phyloP scores from a whole-genome alignment of 2,888 invertebrate genomes.

The Choristoneura rosaceana region DNA sequence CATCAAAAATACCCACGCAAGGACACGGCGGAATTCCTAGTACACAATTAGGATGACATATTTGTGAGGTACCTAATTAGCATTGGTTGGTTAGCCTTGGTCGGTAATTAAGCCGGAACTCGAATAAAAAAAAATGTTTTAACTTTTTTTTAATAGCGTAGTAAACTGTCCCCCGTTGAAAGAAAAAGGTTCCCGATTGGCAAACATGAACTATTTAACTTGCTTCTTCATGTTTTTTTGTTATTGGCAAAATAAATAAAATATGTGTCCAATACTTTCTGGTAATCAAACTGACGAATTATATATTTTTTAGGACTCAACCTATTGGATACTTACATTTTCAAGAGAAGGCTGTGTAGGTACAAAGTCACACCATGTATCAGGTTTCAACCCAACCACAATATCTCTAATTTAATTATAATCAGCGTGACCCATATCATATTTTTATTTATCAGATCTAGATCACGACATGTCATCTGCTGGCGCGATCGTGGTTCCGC shows the following conservation, averaged over 20 bases:
- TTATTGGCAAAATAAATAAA: no score
- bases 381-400: not conserved
- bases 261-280: no score
- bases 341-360: not conserved
- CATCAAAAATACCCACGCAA: constrained; percentile 72
- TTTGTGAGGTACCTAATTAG: constrained; percentile 23
- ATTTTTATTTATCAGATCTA: constrained; percentile 31
- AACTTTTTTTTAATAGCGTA: no score
- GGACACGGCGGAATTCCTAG: constrained; percentile 62
- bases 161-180: no score
- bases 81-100: constrained; percentile 14
- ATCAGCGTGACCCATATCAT: constrained; percentile 15
- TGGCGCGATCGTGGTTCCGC: constrained; percentile 29
- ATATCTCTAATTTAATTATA: not conserved
- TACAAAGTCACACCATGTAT: not conserved
- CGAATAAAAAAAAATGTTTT: no score
- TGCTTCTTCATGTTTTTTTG: no score
- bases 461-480: constrained; percentile 39
- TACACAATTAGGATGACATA: constrained; percentile 47
- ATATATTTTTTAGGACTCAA: no score
- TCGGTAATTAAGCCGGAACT: not conserved
- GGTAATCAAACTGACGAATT: no score
- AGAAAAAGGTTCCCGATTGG: no score
- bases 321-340: no score
- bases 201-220: no score